phyloP scores from a whole-genome alignment of 2,888 invertebrate species.

The Drosophila anomelani region DNA sequence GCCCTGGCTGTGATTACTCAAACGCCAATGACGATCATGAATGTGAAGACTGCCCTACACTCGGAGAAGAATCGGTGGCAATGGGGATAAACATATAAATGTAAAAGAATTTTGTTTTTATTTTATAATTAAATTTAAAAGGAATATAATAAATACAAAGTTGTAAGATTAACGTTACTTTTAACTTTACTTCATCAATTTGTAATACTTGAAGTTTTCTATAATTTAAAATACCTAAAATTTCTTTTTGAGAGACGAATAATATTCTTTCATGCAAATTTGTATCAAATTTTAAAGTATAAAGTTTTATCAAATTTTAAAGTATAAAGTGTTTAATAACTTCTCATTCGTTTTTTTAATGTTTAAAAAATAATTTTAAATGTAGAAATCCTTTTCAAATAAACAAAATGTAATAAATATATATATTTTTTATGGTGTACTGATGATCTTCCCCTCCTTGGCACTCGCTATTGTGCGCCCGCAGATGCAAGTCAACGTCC shows the following conservation, averaged over 20 bases:
- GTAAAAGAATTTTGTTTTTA: background rate
- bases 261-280: too few relatives aligned
- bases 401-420: background rate
- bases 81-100: background rate
- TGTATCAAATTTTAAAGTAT: too few relatives aligned
- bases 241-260: too few relatives aligned
- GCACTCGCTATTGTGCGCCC: slow-evolving; percentile 65
- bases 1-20: slow-evolving; percentile 65
- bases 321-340: background rate
- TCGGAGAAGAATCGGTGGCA: background rate
- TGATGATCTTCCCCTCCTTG: slow-evolving; percentile 48
- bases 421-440: slow-evolving; percentile 48
- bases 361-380: background rate
- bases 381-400: background rate
- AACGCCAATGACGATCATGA: slow-evolving; percentile 52
- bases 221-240: too few relatives aligned
- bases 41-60: slow-evolving; percentile 12
- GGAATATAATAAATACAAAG: background rate
- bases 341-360: background rate
- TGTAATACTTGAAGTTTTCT: too few relatives aligned
- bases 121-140: background rate
- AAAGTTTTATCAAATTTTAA: background rate
- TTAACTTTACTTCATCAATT: background rate
- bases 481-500: slow-evolving; percentile 83
- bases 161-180: background rate